Conservation (phyloP, 2,888 invertebrate genomes). For the Xestobium rufovillosum region DNA sequence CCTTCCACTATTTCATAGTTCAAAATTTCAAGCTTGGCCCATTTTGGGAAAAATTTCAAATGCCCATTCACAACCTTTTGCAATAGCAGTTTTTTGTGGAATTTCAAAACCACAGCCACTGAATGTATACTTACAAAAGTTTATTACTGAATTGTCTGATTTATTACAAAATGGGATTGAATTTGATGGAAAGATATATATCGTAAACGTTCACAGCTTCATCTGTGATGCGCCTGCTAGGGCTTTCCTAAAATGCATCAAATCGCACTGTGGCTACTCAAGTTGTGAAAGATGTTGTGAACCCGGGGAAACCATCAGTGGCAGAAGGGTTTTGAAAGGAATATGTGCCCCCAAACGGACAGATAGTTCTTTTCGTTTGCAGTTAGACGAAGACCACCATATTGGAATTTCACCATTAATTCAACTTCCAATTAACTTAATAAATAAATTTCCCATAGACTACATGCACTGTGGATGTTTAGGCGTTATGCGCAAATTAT, state of each 20-base stretch:
- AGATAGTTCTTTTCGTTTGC: constrained; percentile 15
- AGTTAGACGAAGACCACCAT: constrained; percentile 18
- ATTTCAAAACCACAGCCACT: constrained; percentile 19
- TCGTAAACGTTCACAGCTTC: constrained; percentile 18
- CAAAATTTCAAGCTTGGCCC: constrained; percentile 15
- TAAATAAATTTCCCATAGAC: constrained; percentile 17
- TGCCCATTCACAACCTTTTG: constrained; percentile 13
- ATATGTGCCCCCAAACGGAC: constrained; percentile 8
- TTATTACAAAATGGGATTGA: constrained; percentile 7
- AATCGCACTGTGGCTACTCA: constrained; percentile 19
- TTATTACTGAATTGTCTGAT: constrained; percentile 17
- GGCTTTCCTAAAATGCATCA: constrained; percentile 20
- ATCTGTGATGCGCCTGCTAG: constrained; percentile 23
- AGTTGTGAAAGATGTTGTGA: constrained; percentile 22
- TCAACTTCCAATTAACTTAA: constrained; percentile 12
- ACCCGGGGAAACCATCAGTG: constrained; percentile 12
- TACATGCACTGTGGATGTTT: constrained; percentile 16
- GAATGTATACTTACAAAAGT: constrained; percentile 18
- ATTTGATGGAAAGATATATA: constrained; percentile 5
- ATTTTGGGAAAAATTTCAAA: constrained; percentile 5
- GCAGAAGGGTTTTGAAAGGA: constrained; percentile 10
- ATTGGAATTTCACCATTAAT: constrained; percentile 15
- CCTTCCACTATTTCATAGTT: constrained; percentile 16
- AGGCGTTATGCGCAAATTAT: constrained; percentile 16
- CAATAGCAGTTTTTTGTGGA: constrained; percentile 20